Conservation (phyloP, 2,888 invertebrate species). For the Formica aserva region DNA sequence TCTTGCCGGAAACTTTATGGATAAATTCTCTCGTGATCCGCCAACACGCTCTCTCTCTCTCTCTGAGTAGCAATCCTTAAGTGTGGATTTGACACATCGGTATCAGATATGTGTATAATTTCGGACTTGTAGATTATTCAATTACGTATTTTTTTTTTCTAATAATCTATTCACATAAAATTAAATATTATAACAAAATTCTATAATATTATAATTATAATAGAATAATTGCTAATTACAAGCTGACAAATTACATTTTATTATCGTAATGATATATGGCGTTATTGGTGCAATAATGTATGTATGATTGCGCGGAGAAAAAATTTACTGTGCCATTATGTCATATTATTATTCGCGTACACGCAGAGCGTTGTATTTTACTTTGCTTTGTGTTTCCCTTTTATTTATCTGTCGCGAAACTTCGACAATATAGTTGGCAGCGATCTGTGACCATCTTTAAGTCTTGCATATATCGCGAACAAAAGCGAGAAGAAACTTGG, state of each 20-base stretch:
- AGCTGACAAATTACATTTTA: constrained; percentile 1
- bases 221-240: neutral
- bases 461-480: constrained; percentile 43
- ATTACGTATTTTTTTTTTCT: neutral
- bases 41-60: no score
- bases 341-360: constrained; percentile 15
- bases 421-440: constrained; percentile 44
- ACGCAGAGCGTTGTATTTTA: constrained; percentile 18
- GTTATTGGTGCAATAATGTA: neutral
- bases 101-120: neutral
- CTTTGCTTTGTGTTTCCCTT: constrained; percentile 29
- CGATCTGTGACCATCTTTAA: constrained; percentile 53
- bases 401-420: constrained; percentile 28
- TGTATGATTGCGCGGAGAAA: neutral
- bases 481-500: constrained; percentile 43
- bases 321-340: constrained; percentile 19
- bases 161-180: neutral
- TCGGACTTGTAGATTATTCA: neutral
- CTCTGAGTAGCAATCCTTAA: neutral
- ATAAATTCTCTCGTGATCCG: constrained; percentile 36
- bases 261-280: neutral
- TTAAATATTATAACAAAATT: neutral
- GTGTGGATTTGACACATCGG: neutral
- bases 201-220: neutral
- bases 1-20: constrained; percentile 27